phyloP scores from a whole-genome alignment of 2,888 invertebrate genomes.

The Teleogryllus oceanicus region DNA sequence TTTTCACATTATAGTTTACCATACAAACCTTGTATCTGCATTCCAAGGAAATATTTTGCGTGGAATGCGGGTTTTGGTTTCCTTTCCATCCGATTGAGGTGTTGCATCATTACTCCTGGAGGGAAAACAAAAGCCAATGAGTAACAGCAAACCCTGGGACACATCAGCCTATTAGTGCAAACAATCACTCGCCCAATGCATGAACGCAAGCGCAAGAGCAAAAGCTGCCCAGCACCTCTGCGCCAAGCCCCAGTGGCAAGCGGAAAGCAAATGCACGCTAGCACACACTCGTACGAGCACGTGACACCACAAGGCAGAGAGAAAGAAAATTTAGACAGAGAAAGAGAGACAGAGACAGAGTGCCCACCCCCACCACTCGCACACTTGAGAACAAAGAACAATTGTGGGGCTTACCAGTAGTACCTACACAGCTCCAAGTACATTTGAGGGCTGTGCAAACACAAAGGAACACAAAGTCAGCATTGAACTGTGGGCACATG shows the following conservation, averaged over 20 bases:
- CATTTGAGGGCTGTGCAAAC: constrained; percentile 50
- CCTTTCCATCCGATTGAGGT: not conserved
- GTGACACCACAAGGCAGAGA: constrained; percentile 22
- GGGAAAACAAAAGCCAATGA: constrained; percentile 12
- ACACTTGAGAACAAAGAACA: constrained; percentile 39
- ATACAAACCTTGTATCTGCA: not conserved
- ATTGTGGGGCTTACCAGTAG: constrained; percentile 51
- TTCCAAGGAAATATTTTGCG: constrained; percentile 20
- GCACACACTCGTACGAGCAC: constrained; percentile 20
- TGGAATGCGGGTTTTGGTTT: constrained; percentile 21
- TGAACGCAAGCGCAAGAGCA: constrained; percentile 24
- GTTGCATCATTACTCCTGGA: constrained; percentile 26
- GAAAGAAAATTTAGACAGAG: constrained; percentile 25
- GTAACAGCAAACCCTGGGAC: not conserved
- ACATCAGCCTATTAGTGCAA: constrained; percentile 11
- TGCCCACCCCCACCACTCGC: constrained; percentile 37
- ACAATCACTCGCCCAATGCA: constrained; percentile 18
- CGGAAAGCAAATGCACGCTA: not conserved
- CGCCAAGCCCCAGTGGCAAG: constrained; percentile 33
- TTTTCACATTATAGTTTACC: not conserved
- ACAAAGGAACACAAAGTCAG: constrained; percentile 41
- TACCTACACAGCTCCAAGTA: constrained; percentile 53
- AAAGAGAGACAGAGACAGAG: constrained; percentile 35
- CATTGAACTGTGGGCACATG: constrained; percentile 7
- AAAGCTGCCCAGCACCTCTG: constrained; percentile 42